Evolutionary conservation across 2,797 vertebrate species (phyloP), one percentile per base, ranked within the genome.

Genomic region (Tapera naevia): DNA sequence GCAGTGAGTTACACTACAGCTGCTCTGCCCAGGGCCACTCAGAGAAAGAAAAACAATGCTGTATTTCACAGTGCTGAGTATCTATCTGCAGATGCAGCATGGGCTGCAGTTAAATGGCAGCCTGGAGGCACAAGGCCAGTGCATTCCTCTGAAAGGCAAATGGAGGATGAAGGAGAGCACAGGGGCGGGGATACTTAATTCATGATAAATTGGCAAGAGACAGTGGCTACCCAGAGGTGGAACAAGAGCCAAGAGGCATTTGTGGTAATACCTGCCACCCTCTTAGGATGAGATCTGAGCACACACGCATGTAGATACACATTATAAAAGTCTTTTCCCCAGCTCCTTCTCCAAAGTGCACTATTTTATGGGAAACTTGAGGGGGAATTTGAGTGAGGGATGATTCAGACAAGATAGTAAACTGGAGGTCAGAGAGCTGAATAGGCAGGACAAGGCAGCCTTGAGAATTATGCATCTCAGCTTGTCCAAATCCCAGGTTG

Each of bases 71-170:
- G 37, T 3, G 32, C 53, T 14, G n/a, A 58, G 37, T 3, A 30
- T 61, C 76, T 91, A 33, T 66, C 64, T 72, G 74, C 54, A 89
- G 81, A 43, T 69, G 66, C 89, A 70, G 84, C 69, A 50, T 2
- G 33, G 60, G 61, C 17, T 86, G 89, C 69, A 75, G 35, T 56
- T 78, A 48, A 64, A 85, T 41, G 56, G 85, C 39, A 89, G 88
- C 88, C 86, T 1, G 3, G 39, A 84, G 71, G 74, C 78, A 82
- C 21, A 4, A 45, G 85, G 58, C 67, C 80, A 25, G 13, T 33
- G 72, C 35, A 27, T 82, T 64, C 66, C 50, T 92, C 56, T 83
- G 80, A 80, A 86, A 94, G 87, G 72, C 64, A 85, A 87, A 64
- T 17, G 79, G 56, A 78, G 65, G 70, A 53, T 75, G 51, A 69